A percentile compares a stretch with the other conserved stretches of the same genome.
phyloP scores from a whole-genome alignment of 2,888 invertebrate genomes.

The Diarsia mendica region DNA sequence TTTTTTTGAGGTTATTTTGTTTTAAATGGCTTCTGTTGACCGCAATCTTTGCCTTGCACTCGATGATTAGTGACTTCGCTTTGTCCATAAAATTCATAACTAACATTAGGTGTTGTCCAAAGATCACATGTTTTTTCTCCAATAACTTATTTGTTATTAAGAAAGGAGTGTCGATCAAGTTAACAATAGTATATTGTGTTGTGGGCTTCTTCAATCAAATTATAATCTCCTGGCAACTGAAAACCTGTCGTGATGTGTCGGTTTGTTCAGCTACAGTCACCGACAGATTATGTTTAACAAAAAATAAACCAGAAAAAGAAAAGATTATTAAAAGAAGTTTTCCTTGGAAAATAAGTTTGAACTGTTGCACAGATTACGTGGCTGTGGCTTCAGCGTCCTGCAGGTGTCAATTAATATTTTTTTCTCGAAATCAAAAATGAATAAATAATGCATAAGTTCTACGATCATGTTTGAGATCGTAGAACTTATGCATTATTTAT shows the following conservation, averaged over 20 bases:
- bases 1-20: constrained; percentile 37
- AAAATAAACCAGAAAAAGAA: not conserved
- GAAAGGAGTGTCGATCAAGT: not conserved
- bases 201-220: constrained; percentile 23
- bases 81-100: not conserved
- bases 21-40: constrained; percentile 21
- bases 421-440: not conserved
- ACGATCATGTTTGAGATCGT: not conserved
- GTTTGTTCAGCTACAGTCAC: constrained; percentile 48
- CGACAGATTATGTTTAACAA: constrained; percentile 13
- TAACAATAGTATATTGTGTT: not conserved
- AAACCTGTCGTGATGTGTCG: constrained; percentile 27
- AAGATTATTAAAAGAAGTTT: not conserved
- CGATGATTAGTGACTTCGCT: constrained; percentile 3
- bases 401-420: not conserved
- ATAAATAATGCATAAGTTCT: not conserved
- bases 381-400: not conserved
- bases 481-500: too few species aligned
- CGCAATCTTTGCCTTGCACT: constrained; percentile 7
- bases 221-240: constrained; percentile 21
- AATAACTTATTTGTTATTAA: not conserved
- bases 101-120: not conserved
- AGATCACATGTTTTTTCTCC: not conserved
- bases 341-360: not conserved
- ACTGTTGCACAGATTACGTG: too few species aligned